Conservation (phyloP, 2,888 invertebrate genomes). For the Tinea semifulvella region DNA sequence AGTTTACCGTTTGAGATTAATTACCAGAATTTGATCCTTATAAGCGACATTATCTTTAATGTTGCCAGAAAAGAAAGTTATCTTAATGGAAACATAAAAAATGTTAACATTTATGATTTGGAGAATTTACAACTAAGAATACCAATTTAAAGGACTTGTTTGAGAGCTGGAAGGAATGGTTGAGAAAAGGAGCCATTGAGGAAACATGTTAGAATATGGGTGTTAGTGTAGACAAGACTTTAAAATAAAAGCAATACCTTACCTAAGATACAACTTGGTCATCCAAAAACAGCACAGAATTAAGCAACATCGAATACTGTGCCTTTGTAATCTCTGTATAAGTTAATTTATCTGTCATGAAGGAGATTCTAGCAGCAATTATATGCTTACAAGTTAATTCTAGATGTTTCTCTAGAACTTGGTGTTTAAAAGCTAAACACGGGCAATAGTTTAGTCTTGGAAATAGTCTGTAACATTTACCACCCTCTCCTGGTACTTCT, state of each 20-base stretch:
- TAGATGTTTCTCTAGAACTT: constrained; percentile 45
- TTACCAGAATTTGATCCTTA: too few relatives aligned
- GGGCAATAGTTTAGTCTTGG: constrained; percentile 73
- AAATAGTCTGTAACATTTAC: constrained; percentile 69
- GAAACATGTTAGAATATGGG: too few relatives aligned
- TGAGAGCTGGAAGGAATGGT: too few relatives aligned
- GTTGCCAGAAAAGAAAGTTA: too few relatives aligned
- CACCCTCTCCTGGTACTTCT: constrained; percentile 66
- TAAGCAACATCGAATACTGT: constrained; percentile 58
- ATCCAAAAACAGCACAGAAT: constrained; percentile 43
- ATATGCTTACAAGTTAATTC: constrained; percentile 74
- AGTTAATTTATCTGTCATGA: constrained; percentile 41
- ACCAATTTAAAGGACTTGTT: too few relatives aligned
- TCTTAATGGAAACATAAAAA: too few relatives aligned
- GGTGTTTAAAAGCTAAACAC: constrained; percentile 68
- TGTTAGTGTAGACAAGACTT: not conserved
- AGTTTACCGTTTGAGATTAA: too few relatives aligned
- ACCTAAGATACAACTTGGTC: constrained; percentile 25
- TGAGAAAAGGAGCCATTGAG: too few relatives aligned
- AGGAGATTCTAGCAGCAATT: constrained; percentile 68
- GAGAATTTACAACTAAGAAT: too few relatives aligned
- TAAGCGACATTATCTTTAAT: too few relatives aligned
- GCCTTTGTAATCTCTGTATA: constrained; percentile 54
- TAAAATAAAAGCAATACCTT: not conserved
- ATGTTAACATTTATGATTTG: too few relatives aligned